These are phyloP conservation scores for Apotomis capreana DNA, from an alignment of 2,888 invertebrate species.

Conservation along the genomic window DNA sequence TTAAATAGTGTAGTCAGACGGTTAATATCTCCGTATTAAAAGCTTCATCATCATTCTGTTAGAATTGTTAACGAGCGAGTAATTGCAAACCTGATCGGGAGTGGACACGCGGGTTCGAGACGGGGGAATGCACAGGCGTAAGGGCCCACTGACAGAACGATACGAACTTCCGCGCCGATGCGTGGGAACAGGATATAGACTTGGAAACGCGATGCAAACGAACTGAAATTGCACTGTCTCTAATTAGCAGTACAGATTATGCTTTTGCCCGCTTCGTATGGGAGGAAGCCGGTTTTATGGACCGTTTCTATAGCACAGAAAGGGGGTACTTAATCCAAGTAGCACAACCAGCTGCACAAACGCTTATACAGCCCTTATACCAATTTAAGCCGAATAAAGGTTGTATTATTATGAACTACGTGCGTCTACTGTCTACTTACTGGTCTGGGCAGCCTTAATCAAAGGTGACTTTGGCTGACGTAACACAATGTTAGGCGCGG, in stretches of 20 bases:
- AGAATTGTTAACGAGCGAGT: constrained; percentile 44
- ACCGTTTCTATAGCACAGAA: no score
- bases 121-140: constrained; percentile 40
- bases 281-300: neutral
- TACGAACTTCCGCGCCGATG: constrained; percentile 61
- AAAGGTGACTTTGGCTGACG: constrained; percentile 20
- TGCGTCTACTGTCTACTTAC: neutral
- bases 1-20: neutral
- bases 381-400: no score
- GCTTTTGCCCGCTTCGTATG: constrained; percentile 8
- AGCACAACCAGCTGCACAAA: no score
- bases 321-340: no score
- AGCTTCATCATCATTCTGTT: constrained; percentile 15
- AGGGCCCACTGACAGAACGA: constrained; percentile 52
- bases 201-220: constrained; percentile 23
- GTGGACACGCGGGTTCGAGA: constrained; percentile 40
- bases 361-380: no score
- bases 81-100: constrained; percentile 48
- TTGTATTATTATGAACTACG: neutral
- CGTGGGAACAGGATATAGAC: constrained; percentile 62
- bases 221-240: constrained; percentile 24
- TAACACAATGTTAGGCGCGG: constrained; percentile 3
- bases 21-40: constrained; percentile 26
- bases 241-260: constrained; percentile 44
- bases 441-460: neutral